A percentile compares a stretch with the other conserved stretches of the same genome.
These are phyloP conservation scores for Heliconius hortense DNA, from an alignment of 2,888 invertebrate genomes.

Conservation along the genomic window DNA sequence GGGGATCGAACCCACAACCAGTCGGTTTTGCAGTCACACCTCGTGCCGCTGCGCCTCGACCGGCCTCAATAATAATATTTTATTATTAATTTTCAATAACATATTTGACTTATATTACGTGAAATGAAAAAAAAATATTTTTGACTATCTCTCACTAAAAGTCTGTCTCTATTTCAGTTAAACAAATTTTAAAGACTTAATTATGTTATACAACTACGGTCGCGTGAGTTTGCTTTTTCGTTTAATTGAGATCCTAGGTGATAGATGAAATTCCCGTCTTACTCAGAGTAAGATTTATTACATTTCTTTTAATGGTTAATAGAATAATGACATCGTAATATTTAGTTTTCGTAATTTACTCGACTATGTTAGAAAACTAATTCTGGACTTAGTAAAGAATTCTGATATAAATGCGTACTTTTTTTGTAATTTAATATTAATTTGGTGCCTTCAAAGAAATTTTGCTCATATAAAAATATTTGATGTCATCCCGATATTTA, in stretches of 20 bases:
- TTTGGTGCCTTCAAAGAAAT: conserved; percentile 12
- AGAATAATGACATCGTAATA: conserved; percentile 16
- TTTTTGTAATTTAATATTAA: conserved; percentile 3
- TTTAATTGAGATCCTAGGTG: conserved; percentile 17
- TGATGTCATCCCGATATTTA: conserved; percentile 58
- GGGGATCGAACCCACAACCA: no score
- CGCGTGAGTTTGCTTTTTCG: not conserved
- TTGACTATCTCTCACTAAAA: no score
- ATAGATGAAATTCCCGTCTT: conserved; percentile 24
- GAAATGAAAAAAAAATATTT: no score
- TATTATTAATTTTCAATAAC: no score
- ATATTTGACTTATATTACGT: no score
- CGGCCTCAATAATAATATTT: no score
- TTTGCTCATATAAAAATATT: conserved; percentile 50
- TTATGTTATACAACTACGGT: conserved; percentile 11
- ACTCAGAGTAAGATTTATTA: conserved; percentile 21
- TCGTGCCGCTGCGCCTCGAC: no score
- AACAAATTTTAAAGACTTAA: conserved; percentile 5
- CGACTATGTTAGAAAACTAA: not conserved
- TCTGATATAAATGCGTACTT: not conserved
- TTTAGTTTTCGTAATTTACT: not conserved
- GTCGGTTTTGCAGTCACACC: no score
- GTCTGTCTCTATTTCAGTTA: not conserved
- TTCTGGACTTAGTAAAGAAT: no score
- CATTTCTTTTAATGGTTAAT: conserved; percentile 10